Base-by-base conservation (phyloP, 2,113 vertebrate genomes). In the Gyps fulvus region DNA sequence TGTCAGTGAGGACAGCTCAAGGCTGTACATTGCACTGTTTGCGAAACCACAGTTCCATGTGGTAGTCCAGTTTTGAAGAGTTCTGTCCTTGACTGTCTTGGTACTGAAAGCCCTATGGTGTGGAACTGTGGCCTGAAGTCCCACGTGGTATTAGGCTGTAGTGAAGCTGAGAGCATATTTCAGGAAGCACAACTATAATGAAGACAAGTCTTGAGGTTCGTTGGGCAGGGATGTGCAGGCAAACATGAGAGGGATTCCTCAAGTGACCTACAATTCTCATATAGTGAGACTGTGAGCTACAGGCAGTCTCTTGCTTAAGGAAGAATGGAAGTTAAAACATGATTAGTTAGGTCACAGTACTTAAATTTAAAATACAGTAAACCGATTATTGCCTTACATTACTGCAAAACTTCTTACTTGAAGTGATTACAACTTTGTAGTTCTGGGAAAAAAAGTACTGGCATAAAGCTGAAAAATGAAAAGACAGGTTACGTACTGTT, bases 121-220 rank as follows among this genome's bases (percentile, higher is more conserved):
- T 69, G 52, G 32, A 43, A 8, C 40, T 50, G 32, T 16, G 29
- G 7, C 32, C 43, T 61, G 69, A 55, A 55, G 17, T 43, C 76
- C 10, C 29, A 6, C 1, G 0, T 32, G 6, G 0, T 27, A 1
- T 0, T 16, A 34, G n/a, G 20, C 63, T 42, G 25, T 57, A 54
- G 7, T n/a, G 63, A 25, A 77, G 59, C 67, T 27, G 13, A 16
- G 21, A 55, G 32, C 0, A 0, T 47, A 4, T 50, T 85, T 40
- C 14, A 58, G 59, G 62, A 74, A 58, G 25, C 57, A 25, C 38
- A 58, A 2, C 11, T 32, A 3, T 19, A 52, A 62, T 18, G 40
- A 70, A 11, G 38, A 3, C 10, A 59, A 32, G 31, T 40, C 16
- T 45, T 34, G 42, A 57, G 23, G 15, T 55, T 78, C 1, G 2